A percentile compares a stretch with the other conserved stretches of the same genome.
Conservation (phyloP, 1,140 invertebrate species). For the Drosophila tsacasi region DNA sequence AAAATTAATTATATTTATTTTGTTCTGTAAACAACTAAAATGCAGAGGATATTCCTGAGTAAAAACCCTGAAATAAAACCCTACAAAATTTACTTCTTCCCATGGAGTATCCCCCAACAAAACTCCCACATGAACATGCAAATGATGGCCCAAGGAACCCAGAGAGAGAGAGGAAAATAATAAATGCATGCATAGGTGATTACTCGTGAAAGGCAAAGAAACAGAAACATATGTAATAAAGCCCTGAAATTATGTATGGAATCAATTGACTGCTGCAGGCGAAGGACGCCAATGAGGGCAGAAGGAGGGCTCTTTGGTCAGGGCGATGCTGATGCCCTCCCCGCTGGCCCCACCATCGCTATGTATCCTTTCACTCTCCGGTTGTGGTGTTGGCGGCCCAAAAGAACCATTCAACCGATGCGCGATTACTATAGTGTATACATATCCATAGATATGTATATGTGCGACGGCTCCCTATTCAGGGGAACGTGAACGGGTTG, state of each 20-base stretch:
- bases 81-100: background rate
- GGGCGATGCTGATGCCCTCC: background rate
- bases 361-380: constrained; percentile 8
- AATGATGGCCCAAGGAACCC: constrained; percentile 8
- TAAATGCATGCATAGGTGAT: constrained; percentile 31
- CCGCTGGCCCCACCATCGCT: background rate
- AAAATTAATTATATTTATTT: background rate
- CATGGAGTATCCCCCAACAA: background rate
- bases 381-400: constrained; percentile 11
- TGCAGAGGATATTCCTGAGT: too few relatives aligned
- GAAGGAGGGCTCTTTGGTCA: constrained; percentile 5
- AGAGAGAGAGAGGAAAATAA: constrained; percentile 1
- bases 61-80: background rate
- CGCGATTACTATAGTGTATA: constrained; percentile 33
- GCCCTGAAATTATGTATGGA: constrained; percentile 17
- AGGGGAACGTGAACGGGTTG: constrained; percentile 23
- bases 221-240: constrained; percentile 37
- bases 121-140: constrained; percentile 17
- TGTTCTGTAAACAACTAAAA: background rate
- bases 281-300: background rate
- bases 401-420: constrained; percentile 36
- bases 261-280: constrained; percentile 36
- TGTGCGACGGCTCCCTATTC: background rate
- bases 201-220: constrained; percentile 21
- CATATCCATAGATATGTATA: constrained; percentile 7